Base-by-base conservation (phyloP, 2,113 vertebrate genomes). In the Genyomyrus donnyi region DNA sequence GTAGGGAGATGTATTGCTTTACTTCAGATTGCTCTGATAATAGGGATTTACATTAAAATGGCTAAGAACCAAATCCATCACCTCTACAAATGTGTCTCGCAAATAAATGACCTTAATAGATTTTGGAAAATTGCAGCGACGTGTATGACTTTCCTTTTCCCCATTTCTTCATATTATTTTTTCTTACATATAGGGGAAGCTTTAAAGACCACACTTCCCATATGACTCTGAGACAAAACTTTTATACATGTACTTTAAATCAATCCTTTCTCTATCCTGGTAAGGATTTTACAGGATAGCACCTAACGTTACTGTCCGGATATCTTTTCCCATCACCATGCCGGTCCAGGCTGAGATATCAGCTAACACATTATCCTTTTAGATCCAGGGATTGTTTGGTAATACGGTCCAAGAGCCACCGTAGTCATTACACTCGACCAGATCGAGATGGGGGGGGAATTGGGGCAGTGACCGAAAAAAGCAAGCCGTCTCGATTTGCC, bases 341-440 rank as follows among this genome's bases (percentile, higher is more conserved):
- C 93, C 93, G 93, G 92, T 93, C 93, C 93, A 94, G 94, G 93
- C 94, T 93, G 93, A 94, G 94, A 95, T 96, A 96, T 96, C 95
- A 96, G 93, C 94, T 96, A 95, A 96, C 95, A 95, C 94, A 95
- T 96, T 95, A 96, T 96, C 95, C 95, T 96, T 95, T 96, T 95
- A 95, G 95, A 91, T 91, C 92, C 83, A 92, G 91, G 94, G 94
- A 95, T 92, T 94, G 95, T 96, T 95, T 94, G 95, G 93, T 92
- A 93, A 92, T 0, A 77, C 94, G 95, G 93, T 94, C 93, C 92
- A 88, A 19, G 45, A 94, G 94, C 95, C 95, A 87, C 84, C 53
- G 49, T 3, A 87, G 66, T 89, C 88, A 62, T 87, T 91, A 53
- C 85, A 87, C 84, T 83, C 39, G 42, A 50, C 10, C 70, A 56